Percentiles rank a stretch among this genome's conserved stretches.
Evolutionary conservation across 2,797 vertebrate species (phyloP).

Genomic region (Varecia variegata): DNA sequence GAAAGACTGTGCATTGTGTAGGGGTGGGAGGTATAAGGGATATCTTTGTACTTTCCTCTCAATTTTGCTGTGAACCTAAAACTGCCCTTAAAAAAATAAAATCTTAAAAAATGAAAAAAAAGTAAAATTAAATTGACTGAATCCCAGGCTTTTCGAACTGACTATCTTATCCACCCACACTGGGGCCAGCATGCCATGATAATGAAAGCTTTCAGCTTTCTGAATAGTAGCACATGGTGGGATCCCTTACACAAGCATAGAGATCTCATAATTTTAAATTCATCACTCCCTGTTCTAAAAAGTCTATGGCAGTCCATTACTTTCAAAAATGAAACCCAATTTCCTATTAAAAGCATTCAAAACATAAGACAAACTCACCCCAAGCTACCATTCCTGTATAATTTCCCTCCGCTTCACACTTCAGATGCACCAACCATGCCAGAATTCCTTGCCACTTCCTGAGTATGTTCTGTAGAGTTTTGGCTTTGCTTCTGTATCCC

Average conservation of each 20-base stretch:
- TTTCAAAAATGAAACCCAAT: conserved; percentile 12
- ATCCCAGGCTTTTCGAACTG: background rate
- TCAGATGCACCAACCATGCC: background rate
- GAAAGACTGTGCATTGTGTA: no score
- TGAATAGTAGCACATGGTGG: background rate
- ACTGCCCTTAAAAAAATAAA: no score
- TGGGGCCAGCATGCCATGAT: background rate
- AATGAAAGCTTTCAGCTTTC: background rate
- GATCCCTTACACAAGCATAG: background rate
- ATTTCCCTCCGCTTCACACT: background rate
- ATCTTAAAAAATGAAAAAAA: no score
- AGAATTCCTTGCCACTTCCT: background rate
- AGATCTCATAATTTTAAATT: conserved; percentile 19
- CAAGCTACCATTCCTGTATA: background rate
- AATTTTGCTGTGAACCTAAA: no score
- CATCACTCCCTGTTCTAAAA: background rate
- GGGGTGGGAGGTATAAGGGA: no score
- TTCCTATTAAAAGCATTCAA: background rate
- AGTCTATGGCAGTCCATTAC: background rate
- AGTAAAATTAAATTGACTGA: background rate
- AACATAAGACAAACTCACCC: background rate
- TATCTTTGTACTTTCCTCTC: no score
- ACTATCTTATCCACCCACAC: background rate
- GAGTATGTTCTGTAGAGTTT: background rate
- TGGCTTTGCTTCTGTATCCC: background rate